Evolutionary conservation across 2,888 invertebrate species (phyloP).

Genomic region (Halocaridina rubra): DNA sequence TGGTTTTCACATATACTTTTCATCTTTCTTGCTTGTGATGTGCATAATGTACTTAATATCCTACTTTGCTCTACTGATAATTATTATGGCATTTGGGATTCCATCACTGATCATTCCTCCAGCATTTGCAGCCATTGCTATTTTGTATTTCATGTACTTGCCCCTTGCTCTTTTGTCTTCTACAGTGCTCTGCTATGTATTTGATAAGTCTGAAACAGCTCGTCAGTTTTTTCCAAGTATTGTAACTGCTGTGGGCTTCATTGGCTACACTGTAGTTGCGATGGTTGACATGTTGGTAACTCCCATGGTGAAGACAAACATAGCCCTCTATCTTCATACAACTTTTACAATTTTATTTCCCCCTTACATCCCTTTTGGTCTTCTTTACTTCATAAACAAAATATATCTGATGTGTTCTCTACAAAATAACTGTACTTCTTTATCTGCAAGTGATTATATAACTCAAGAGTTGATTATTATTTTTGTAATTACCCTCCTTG

Average conservation of each 20-base stretch:
- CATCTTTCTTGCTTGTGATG: constrained; percentile 80
- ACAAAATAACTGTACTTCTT: constrained; percentile 74
- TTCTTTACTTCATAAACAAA: constrained; percentile 83
- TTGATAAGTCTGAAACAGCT: constrained; percentile 85
- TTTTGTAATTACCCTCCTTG: constrained; percentile 74
- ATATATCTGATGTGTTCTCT: constrained; percentile 68
- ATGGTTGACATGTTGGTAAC: constrained; percentile 73
- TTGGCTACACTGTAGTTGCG: constrained; percentile 81
- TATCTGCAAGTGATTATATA: constrained; percentile 77
- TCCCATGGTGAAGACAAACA: background rate
- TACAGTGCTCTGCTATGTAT: constrained; percentile 82
- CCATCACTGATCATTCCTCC: constrained; percentile 78
- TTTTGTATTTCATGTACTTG: constrained; percentile 78
- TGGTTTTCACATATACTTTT: constrained; percentile 80
- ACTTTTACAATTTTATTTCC: constrained; percentile 81
- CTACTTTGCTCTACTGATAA: constrained; percentile 67
- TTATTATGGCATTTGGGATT: constrained; percentile 73
- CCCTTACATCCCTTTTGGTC: constrained; percentile 85
- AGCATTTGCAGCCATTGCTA: constrained; percentile 77
- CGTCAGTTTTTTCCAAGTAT: constrained; percentile 83
- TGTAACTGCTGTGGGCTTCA: constrained; percentile 79
- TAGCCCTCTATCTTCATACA: constrained; percentile 77
- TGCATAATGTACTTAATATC: constrained; percentile 78
- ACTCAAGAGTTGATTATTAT: constrained; percentile 79
- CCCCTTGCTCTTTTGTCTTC: constrained; percentile 82